Evolutionary conservation across 2,797 vertebrate species (phyloP).

Genomic region (Chaetodon trifasciatus): DNA sequence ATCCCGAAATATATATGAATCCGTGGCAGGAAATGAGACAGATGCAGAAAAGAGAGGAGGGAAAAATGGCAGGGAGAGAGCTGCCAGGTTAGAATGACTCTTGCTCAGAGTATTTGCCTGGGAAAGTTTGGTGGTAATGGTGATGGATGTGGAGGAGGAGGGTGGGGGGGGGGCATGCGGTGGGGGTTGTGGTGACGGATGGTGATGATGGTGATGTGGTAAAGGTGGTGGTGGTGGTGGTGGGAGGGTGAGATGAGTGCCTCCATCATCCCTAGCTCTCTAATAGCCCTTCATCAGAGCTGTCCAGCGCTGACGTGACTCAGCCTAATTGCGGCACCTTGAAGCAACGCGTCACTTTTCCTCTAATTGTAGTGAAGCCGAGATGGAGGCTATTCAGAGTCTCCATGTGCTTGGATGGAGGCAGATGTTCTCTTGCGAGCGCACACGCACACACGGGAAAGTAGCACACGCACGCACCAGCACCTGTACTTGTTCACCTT

Average conservation of each 20-base stretch:
- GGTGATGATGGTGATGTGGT: constrained; percentile 62
- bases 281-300: constrained; percentile 78
- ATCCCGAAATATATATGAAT: constrained; percentile 80
- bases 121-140: constrained; percentile 75
- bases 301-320: constrained; percentile 72
- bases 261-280: constrained; percentile 70
- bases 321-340: constrained; percentile 81
- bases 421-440: constrained; percentile 44
- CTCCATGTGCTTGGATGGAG: constrained; percentile 38
- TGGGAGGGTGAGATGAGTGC: constrained; percentile 51
- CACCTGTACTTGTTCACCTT: constrained; percentile 59
- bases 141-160: constrained; percentile 68
- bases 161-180: constrained; percentile 6
- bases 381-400: constrained; percentile 73
- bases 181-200: constrained; percentile 57
- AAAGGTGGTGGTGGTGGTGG: constrained; percentile 39
- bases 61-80: constrained; percentile 60
- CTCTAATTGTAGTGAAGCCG: constrained; percentile 71
- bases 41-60: constrained; percentile 71
- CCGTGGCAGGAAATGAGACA: constrained; percentile 77
- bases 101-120: constrained; percentile 58
- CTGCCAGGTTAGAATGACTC: constrained; percentile 72
- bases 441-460: constrained; percentile 15
- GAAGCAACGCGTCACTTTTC: constrained; percentile 68
- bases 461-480: constrained; percentile 23